A percentile compares a stretch with the other conserved stretches of the same genome.
Evolutionary conservation across 2,888 invertebrate species (phyloP).

Genomic region (Drosophila antonietae): DNA sequence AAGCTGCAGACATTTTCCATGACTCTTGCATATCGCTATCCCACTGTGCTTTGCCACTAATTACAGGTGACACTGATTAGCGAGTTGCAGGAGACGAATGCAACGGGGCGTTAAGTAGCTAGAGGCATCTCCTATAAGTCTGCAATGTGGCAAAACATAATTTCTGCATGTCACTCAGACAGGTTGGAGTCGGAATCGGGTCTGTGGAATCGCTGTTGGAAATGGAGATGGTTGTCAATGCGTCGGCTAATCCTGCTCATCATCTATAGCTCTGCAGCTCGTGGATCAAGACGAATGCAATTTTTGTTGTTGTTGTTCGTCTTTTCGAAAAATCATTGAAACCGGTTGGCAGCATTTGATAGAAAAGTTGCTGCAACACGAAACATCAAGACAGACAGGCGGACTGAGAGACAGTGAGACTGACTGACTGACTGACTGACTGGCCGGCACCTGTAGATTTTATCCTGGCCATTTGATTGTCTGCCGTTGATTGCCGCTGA

Average conservation of each 20-base stretch:
- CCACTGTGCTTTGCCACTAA: slow-evolving; percentile 50
- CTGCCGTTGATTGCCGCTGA: slow-evolving; percentile 76
- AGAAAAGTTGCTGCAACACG: slow-evolving; percentile 53
- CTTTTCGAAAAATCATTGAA: slow-evolving; percentile 52
- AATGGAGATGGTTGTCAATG: slow-evolving; percentile 67
- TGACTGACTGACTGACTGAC: slow-evolving; percentile 4
- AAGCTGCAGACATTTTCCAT: not conserved
- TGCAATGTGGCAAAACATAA: slow-evolving; percentile 72
- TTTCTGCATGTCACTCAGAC: slow-evolving; percentile 72
- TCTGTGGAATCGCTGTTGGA: slow-evolving; percentile 12
- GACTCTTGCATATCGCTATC: not conserved
- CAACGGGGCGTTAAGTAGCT: slow-evolving; percentile 72
- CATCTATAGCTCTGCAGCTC: slow-evolving; percentile 58
- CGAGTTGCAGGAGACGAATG: slow-evolving; percentile 34
- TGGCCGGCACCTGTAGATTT: slow-evolving; percentile 76
- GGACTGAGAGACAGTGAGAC: slow-evolving; percentile 2
- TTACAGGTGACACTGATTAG: slow-evolving; percentile 79
- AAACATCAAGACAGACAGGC: slow-evolving; percentile 5
- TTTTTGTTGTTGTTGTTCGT: not conserved
- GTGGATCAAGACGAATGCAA: slow-evolving; percentile 37
- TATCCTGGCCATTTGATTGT: slow-evolving; percentile 78
- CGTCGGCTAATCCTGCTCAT: slow-evolving; percentile 75
- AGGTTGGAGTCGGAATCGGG: slow-evolving; percentile 35
- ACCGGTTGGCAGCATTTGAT: slow-evolving; percentile 69
- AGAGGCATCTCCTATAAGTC: slow-evolving; percentile 71